Percentiles rank a stretch among this genome's conserved stretches.
phyloP scores from a whole-genome alignment of 2,797 vertebrate species.

The Paramormyrops hopkinsi region DNA sequence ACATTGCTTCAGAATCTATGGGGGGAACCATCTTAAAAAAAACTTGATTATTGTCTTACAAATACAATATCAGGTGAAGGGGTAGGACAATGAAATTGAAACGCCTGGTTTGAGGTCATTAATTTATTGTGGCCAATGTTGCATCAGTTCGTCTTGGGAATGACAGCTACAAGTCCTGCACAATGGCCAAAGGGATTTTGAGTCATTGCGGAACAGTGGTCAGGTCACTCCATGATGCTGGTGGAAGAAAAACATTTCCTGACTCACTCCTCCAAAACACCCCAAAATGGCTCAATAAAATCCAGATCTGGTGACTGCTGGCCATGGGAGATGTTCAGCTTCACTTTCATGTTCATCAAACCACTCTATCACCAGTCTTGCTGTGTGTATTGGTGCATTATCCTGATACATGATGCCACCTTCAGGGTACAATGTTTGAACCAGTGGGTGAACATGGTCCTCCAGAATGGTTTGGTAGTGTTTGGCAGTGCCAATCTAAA shows the following conservation, averaged over 20 bases:
- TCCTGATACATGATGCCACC: neutral
- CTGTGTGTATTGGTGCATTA: neutral
- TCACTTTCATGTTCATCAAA: neutral
- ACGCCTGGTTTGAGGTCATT: neutral
- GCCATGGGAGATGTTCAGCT: neutral
- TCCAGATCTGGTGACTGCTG: neutral
- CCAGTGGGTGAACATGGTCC: neutral
- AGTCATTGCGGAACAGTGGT: neutral
- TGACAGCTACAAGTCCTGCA: neutral
- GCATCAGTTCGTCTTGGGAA: neutral
- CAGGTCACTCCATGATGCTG: neutral
- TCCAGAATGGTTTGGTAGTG: neutral
- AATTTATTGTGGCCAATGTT: neutral
- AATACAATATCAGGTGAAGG: neutral
- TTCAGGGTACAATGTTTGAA: neutral
- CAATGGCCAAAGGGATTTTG: neutral
- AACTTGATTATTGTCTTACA: neutral
- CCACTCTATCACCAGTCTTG: neutral
- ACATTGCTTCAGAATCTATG: neutral
- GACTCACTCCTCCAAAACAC: neutral
- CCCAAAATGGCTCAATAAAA: neutral
- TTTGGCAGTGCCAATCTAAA: neutral
- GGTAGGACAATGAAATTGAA: neutral
- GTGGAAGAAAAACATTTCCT: neutral
- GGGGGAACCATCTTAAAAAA: neutral